phyloP scores from a whole-genome alignment of 2,888 invertebrate species.

The Polyploca ridens region DNA sequence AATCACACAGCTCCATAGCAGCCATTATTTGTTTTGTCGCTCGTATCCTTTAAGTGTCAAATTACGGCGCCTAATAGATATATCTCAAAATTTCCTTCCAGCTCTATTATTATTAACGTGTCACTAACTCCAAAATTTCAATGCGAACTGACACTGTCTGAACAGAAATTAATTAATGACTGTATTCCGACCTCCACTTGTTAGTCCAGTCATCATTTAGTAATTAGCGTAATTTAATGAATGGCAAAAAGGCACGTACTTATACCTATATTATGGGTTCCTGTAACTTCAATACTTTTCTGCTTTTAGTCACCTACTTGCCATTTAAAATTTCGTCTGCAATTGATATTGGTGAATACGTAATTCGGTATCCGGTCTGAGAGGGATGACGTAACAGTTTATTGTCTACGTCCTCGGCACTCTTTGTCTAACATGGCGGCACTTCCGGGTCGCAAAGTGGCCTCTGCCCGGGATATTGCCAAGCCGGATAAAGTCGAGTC shows the following conservation, averaged over 20 bases:
- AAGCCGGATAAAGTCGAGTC: constrained; percentile 57
- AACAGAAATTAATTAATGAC: constrained; percentile 58
- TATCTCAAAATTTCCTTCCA: constrained; percentile 13
- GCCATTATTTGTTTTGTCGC: constrained; percentile 14
- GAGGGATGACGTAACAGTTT: constrained; percentile 46
- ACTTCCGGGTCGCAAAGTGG: constrained; percentile 58
- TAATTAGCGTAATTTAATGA: constrained; percentile 44
- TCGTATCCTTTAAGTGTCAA: constrained; percentile 15
- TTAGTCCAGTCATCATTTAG: constrained; percentile 54
- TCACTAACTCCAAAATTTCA: constrained; percentile 48
- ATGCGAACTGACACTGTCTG: constrained; percentile 34
- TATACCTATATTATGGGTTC: too few relatives aligned
- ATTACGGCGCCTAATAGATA: constrained; percentile 13
- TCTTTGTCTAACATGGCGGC: constrained; percentile 52
- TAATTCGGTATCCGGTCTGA: constrained; percentile 41
- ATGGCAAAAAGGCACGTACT: constrained; percentile 17
- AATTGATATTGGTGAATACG: constrained; percentile 26
- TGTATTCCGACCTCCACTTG: constrained; percentile 44
- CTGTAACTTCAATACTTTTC: constrained; percentile 1
- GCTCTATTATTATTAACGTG: constrained; percentile 36
- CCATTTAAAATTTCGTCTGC: constrained; percentile 19
- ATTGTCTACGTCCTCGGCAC: constrained; percentile 42
- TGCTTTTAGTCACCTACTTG: background rate
- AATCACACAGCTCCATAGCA: background rate
- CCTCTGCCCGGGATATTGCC: constrained; percentile 48